Evolutionary conservation across 1,140 invertebrate species (phyloP).

Genomic region (Apis mellifera): Amel_HAv3.1 CM009945.2:5559001-5559500

Average conservation of each 20-base stretch:
- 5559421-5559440: not conserved
- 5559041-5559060: no score
- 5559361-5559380: slow-evolving; percentile 3
- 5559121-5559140: no score
- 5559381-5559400: slow-evolving; percentile 45
- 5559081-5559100: no score
- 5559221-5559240: slow-evolving; percentile 11
- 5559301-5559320: slow-evolving; percentile 55
- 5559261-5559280: slow-evolving; percentile 15
- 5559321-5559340: slow-evolving; percentile 66
- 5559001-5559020: no score
- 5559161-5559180: not conserved
- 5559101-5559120: no score
- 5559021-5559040: no score
- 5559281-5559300: not conserved
- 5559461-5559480: not conserved
- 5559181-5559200: not conserved
- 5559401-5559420: not conserved
- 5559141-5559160: no score
- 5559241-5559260: slow-evolving; percentile 16
- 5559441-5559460: not conserved
- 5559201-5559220: slow-evolving; percentile 44
- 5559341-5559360: slow-evolving; percentile 66
- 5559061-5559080: no score
- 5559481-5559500: not conserved